Base-by-base conservation (phyloP, 1,140 invertebrate genomes). In the Drosophila suzukii region DNA sequence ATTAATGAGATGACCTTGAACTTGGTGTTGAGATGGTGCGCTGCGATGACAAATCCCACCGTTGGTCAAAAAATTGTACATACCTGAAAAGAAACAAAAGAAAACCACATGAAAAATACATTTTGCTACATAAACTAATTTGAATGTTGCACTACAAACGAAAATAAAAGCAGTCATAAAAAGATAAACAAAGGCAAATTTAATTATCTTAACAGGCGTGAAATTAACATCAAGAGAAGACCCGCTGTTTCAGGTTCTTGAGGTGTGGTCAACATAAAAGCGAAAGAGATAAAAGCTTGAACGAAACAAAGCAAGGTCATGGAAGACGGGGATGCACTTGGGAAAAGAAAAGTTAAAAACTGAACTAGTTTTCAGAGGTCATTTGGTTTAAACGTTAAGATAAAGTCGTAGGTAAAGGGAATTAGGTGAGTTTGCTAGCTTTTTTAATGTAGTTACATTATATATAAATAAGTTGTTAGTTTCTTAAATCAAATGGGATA, bases 241-340 rank as follows among this genome's bases (percentile, higher is more conserved):
- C 68, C 44, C 46, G 46, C 41, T 67, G 57, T 41, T 20, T 20
- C 65, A 63, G 49, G 55, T 78, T 81, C 78, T 86, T 72, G 59
- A 68, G 81, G 75, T 55, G 81, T 71, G 63, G 70, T 71, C 15
- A 60, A 61, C 20, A 38, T 38, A 62, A 70, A 55, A 57, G 17
- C 36, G 47, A 57, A 46, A 56, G 34, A 24, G 24, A 30, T 50
- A 63, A 59, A 41, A 63, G 39, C 60, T 36, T 7, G 0, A 15
- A 20, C 12, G 59, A 77, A 78, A 86, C 83, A 85, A 86, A 83
- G 83, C 79, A 86, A 86, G 82, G 82, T 86, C 82, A 60, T 39
- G 27, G 49, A 4, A 44, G 43, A 54, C 34, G 47, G 17, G 24
- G 53, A 71, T 72, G 66, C 68, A 70, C 27, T 57, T 71, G 12